These are phyloP conservation scores for Gryllus longicercus DNA, from an alignment of 2,888 invertebrate species.

Conservation along the genomic window DNA sequence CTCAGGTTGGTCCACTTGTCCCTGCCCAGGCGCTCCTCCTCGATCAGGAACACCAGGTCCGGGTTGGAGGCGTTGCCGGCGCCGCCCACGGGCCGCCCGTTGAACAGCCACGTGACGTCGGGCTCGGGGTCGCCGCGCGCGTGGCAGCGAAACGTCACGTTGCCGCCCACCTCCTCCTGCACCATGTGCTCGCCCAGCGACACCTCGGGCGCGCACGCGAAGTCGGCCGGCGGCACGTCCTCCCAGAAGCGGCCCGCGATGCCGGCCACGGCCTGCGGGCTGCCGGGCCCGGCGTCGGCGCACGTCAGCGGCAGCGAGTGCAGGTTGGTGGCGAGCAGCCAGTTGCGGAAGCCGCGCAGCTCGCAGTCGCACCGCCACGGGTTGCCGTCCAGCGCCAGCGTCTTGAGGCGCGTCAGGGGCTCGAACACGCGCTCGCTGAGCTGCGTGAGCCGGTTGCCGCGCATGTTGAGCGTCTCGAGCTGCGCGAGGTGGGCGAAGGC, in stretches of 20 bases:
- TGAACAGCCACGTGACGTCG: slow-evolving; percentile 76
- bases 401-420: slow-evolving; percentile 73
- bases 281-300: slow-evolving; percentile 38
- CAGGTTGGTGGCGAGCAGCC: slow-evolving; percentile 76
- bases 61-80: slow-evolving; percentile 49
- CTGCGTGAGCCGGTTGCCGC: slow-evolving; percentile 73
- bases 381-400: slow-evolving; percentile 76
- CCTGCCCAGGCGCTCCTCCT: slow-evolving; percentile 32
- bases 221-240: slow-evolving; percentile 67
- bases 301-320: slow-evolving; percentile 72
- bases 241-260: slow-evolving; percentile 74
- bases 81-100: slow-evolving; percentile 60
- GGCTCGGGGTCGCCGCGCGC: slow-evolving; percentile 82
- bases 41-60: slow-evolving; percentile 36
- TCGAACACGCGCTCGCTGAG: slow-evolving; percentile 64
- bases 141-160: slow-evolving; percentile 76
- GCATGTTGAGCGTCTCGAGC: slow-evolving; percentile 72
- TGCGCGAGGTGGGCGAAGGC: slow-evolving; percentile 73
- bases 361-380: slow-evolving; percentile 90
- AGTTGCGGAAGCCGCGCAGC: slow-evolving; percentile 75
- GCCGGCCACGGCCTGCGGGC: slow-evolving; percentile 56
- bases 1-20: slow-evolving; percentile 77
- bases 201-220: slow-evolving; percentile 78
- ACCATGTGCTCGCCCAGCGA: slow-evolving; percentile 52
- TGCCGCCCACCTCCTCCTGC: slow-evolving; percentile 76